Evolutionary conservation across 1,140 invertebrate species (phyloP), one percentile per base, ranked within the genome.

Genomic region (Drosophila melanica): DNA sequence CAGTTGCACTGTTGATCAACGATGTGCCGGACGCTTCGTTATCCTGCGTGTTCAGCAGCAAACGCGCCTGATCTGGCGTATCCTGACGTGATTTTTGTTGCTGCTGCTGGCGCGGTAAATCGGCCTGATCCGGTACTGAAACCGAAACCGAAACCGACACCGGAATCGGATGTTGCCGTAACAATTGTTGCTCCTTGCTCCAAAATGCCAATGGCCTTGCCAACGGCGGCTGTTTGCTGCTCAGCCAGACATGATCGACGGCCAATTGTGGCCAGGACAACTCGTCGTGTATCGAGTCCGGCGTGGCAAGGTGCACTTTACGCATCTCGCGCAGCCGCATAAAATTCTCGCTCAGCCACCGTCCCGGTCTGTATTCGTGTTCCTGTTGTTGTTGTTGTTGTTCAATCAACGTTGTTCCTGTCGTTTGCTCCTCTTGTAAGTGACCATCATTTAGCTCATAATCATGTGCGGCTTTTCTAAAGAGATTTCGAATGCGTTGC

Each of bases 241-340:
- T 30, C 1, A 59, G 14, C 75, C 75, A 81, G 50, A 16, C 9
- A 0, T 14, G 16, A 3, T 48, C 16, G 8, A 0, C 1, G 0
- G 3, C 20, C 1, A 63, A 8, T 5, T 9, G 20, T 3, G 66
- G 58, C 70, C 57, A 64, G 8, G 12, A 0, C 1, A 70, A 2
- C 0, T 18, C 41, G 4, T 41, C 11, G 0, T 6, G 12, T 18
- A 84, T 12, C 16, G 37, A 14, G 0, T 1, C 4, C 2, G 7
- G 8, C 5, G 9, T 9, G 7, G 0, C 2, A 16, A 10, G 23
- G 4, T 11, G 27, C 1, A 37, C 0, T 16, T 5, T 4, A n/a
- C 72, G 55, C 11, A 80, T 50, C 14, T 50, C 45, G 7, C 58
- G 76, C 6, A n/a, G 8, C 1, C 11, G 10, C 14, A 85, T 12